Percentiles rank a stretch among this genome's conserved stretches.
Conservation (phyloP, 2,113 vertebrate genomes). For the Aptenodytes patagonicus region DNA sequence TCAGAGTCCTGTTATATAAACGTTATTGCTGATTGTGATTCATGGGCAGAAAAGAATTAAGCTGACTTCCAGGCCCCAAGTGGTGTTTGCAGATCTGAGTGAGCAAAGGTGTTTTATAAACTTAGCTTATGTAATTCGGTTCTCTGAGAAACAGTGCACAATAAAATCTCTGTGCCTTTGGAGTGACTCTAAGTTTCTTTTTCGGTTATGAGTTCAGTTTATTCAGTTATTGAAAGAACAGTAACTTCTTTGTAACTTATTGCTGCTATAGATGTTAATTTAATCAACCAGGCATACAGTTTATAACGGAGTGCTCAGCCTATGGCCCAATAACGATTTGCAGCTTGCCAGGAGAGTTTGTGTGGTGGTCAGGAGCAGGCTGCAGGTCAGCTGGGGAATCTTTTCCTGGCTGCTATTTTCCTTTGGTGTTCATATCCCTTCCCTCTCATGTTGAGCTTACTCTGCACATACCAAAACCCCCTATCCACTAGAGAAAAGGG, state of each 20-base stretch:
- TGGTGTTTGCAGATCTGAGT: background rate
- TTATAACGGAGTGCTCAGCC: background rate
- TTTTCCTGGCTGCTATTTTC: background rate
- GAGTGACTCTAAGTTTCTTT: background rate
- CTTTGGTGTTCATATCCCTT: background rate
- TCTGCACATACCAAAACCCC: background rate
- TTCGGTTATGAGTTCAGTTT: background rate
- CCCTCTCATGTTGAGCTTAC: background rate
- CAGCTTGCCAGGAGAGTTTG: background rate
- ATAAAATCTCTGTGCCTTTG: background rate
- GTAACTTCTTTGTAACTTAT: background rate
- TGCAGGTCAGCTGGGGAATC: background rate
- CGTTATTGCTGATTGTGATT: background rate
- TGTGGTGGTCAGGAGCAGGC: background rate
- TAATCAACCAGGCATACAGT: background rate
- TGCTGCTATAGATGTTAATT: background rate
- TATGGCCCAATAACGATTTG: background rate
- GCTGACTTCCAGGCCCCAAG: constrained; percentile 1
- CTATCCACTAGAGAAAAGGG: background rate
- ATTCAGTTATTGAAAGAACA: background rate
- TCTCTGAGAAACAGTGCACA: background rate
- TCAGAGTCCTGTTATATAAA: constrained; percentile 25
- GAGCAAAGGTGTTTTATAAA: constrained; percentile 15
- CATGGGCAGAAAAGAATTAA: constrained; percentile 11
- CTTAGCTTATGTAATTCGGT: background rate